Base-by-base conservation (phyloP, 2,888 invertebrate species). In the Camponotus fellah region DNA sequence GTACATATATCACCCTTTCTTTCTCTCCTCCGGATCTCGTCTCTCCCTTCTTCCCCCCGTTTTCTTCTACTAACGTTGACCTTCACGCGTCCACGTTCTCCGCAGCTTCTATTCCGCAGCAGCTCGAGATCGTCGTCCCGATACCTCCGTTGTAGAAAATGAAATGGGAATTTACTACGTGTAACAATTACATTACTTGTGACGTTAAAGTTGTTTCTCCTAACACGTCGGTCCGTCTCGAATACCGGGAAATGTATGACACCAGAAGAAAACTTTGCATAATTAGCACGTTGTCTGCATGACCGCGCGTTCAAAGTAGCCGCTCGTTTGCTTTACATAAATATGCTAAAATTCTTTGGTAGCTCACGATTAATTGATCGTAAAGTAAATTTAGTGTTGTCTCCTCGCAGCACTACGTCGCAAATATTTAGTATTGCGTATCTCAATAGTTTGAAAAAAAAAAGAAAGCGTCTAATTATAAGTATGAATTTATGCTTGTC, bases 201-300 rank as follows among this genome's bases (percentile, higher is more conserved):
- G 77, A 68, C 46, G 66, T 65, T 76, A 58, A 62, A 76, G 60
- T 9, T 26, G 14, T 76, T 82, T 82, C n/a, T 21, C 49, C 21
- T 58, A 9, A 53, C 81, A n/a, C 81, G 32, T 56, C 37, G 26
- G 12, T n/a, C 17, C 46, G 56, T 17, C 53, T 69, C 32, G 21
- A 40, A 60, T 77, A 77, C 64, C 46, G 53, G 43, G 77, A 83
- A 85, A 83, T 40, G 34, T 68, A 53, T 53, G 66, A 69, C 65
- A 74, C n/a, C n/a, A 65, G 34, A 49, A 83, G 58, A 65, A 83
- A 83, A 79, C 72, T 74, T 83, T 68, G 83, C 68, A 32, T n/a
- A 43, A 68, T 77, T 43, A 43, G 56, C 77, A 68, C 77, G n/a
- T n/a, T 68, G 53, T 26, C 74, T 17, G 10, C 37, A 56, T 77